Conservation (phyloP, 2,888 invertebrate genomes). For the Pristionchus japonicus region DNA sequence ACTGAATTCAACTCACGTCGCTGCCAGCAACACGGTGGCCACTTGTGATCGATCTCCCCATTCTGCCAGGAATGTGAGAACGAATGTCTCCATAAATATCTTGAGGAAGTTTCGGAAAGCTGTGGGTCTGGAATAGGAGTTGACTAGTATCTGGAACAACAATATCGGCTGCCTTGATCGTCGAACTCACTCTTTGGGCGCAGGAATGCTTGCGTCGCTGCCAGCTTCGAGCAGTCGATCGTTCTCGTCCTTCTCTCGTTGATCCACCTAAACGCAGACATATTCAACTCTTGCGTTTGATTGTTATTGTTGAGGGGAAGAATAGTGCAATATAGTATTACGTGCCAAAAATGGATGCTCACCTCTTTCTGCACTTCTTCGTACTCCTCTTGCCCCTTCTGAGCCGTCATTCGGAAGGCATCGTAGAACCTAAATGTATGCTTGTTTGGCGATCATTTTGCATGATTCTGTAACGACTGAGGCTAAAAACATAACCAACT, state of each 20-base stretch:
- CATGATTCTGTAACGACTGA: too few species aligned
- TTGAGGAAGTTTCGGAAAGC: background rate
- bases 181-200: background rate
- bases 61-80: conserved; percentile 9
- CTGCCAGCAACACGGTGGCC: background rate
- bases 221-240: background rate
- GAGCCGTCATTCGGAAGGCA: background rate
- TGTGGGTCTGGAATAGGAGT: background rate
- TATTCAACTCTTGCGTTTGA: too few species aligned
- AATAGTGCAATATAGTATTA: too few species aligned
- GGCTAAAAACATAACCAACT: background rate
- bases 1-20: background rate
- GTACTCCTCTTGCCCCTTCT: conserved; percentile 1
- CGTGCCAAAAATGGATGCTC: background rate
- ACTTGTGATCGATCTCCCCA: conserved; percentile 27
- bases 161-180: too few species aligned
- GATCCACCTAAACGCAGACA: background rate
- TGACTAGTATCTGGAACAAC: too few species aligned
- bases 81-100: background rate
- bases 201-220: background rate
- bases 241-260: background rate
- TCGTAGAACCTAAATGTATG: background rate
- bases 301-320: too few species aligned
- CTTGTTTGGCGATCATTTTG: too few species aligned
- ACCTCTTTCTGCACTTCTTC: background rate